Base-by-base conservation (phyloP, 2,113 vertebrate genomes). In the Bothrops jararaca region DNA sequence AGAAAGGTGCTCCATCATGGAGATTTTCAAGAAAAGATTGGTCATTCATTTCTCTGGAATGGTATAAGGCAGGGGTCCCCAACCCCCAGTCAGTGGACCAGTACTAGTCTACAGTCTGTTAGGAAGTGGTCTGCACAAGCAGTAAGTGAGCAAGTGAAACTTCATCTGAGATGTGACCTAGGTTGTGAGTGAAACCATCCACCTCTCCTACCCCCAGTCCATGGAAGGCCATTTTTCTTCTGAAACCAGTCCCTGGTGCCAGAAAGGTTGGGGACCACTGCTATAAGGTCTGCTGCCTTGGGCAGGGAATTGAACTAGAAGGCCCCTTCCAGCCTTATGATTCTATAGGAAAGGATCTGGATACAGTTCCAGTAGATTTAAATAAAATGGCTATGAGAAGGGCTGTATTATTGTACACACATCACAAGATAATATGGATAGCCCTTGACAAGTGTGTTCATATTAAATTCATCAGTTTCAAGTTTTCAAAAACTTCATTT, bases 281-380 rank as follows among this genome's bases (percentile, higher is more conserved):
- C 26, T n/a, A n/a, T n/a, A 69, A 69, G 29, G 2, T 34, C 29
- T 69, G 12, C 64, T 69, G 64, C 11, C 64, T 34, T 69, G 64
- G 60, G 5, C 13, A 69, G 64, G 4, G 64, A 13, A 3, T 69
- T 69, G 29, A 34, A 15, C 15, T 34, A n/a, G 29, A 64, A 64
- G 29, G 60, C 10, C 60, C 29, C 29, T 64, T n/a, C 60, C 29
- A 13, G 29, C 29, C 29, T 69, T 69, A 69, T n/a, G 60, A n/a
- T 69, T n/a, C 60, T 69, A n/a, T 18, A 3, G 12, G 93, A 95
- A 95, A 74, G 50, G 85, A 89, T 89, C 86, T 90, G 56, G 26
- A 87, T 20, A 54, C 42, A 57, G 89, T 29, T 64, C 10, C 58
- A 26, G 24, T 60, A 26, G 58, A 60, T 60, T 60, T 26, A 26